A percentile compares a stretch with the other conserved stretches of the same genome.
phyloP scores from a whole-genome alignment of 92 coral and sea anemone genomes.

The Zoanthus sansibaricus region DNA sequence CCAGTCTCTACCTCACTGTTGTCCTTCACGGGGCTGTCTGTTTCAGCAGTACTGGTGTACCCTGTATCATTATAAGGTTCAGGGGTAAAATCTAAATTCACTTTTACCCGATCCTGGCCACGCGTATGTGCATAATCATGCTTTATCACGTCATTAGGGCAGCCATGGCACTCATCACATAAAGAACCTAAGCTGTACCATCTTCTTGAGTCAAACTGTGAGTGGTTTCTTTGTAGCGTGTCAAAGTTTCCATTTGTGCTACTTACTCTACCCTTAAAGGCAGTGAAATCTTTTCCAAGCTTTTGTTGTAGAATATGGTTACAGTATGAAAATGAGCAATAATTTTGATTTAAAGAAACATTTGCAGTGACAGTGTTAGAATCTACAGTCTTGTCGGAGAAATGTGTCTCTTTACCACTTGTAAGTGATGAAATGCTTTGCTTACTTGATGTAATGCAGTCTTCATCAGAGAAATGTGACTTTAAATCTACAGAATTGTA shows the following conservation, averaged over 20 bases:
- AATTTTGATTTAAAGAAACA: not conserved
- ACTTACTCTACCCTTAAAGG: not conserved
- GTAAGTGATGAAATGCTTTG: not conserved
- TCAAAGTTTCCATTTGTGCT: not conserved
- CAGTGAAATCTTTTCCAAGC: not conserved
- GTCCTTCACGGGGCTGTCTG: slow-evolving; percentile 39
- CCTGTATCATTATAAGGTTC: slow-evolving; percentile 40
- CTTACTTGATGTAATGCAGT: not conserved
- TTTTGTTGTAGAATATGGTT: not conserved
- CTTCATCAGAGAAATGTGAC: not conserved
- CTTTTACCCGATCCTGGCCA: slow-evolving; percentile 16
- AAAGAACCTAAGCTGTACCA: slow-evolving; percentile 47
- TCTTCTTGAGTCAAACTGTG: slow-evolving; percentile 34
- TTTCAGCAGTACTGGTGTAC: slow-evolving; percentile 34
- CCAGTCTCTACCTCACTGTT: slow-evolving; percentile 12
- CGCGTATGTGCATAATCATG: slow-evolving; percentile 43
- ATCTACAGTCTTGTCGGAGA: not conserved
- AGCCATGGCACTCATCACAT: slow-evolving; percentile 35
- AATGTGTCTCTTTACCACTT: not conserved
- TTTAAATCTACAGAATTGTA: not conserved
- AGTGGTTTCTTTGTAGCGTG: not conserved
- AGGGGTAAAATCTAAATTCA: slow-evolving; percentile 12
- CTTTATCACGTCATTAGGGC: slow-evolving; percentile 34
- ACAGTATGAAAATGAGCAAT: not conserved
- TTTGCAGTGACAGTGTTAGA: not conserved